Conservation (phyloP, 2,888 invertebrate genomes). For the Himalopsyche japonica region DNA sequence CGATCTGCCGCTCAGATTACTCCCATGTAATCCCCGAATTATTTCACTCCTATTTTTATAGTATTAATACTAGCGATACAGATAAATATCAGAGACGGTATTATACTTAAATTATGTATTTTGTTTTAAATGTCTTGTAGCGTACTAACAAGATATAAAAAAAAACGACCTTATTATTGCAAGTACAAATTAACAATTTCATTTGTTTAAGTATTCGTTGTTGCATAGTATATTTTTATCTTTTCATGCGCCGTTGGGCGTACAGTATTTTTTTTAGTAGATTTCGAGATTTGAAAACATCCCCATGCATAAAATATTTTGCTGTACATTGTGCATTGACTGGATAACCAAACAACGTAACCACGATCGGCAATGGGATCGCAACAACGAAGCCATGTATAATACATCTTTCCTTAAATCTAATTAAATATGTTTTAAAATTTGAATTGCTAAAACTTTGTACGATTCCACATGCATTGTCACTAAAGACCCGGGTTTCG, state of each 20-base stretch:
- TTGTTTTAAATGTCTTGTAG: no score
- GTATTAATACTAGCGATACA: not conserved
- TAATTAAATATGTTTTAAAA: no score
- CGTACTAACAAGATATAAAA: not conserved
- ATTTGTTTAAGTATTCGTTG: not conserved
- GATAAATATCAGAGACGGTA: not conserved
- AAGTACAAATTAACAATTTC: not conserved
- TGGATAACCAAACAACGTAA: no score
- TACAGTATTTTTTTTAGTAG: not conserved
- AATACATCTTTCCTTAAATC: no score
- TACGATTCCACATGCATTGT: no score
- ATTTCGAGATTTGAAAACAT: not conserved
- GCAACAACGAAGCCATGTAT: no score
- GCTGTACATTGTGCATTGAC: no score
- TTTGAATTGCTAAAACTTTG: no score
- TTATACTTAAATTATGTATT: not conserved
- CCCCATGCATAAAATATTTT: no score
- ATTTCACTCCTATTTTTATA: not conserved
- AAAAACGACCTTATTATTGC: not conserved
- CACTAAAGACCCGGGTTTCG: no score
- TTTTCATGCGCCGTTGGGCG: not conserved
- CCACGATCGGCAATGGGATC: no score
- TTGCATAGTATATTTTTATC: not conserved
- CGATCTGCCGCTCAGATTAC: not conserved
- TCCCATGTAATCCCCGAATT: not conserved